Evolutionary conservation across 1,140 invertebrate species (phyloP), one percentile per base, ranked within the genome.

Genomic region (Danaus plexippus): DNA sequence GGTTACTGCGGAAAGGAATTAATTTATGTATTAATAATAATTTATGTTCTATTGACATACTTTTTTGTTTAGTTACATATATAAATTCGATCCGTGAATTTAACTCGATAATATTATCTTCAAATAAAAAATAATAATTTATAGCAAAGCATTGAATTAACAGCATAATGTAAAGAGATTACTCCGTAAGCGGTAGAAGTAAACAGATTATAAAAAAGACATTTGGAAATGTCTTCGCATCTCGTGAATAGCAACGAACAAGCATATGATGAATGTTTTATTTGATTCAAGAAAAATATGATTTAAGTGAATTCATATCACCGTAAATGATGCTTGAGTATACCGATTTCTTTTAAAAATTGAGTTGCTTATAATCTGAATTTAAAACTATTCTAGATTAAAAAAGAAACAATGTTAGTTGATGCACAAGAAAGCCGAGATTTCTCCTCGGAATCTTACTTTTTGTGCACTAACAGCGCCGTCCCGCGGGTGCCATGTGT

Each of bases 201-300:
- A 78, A 82, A 82, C 79, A 78, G 75, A 80, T 82, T 80, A 80
- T 80, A 82, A 82, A 80, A 75, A 79, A 78, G 71, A 76, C 73
- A 63, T 79, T 70, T 64, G 61, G 59, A 61, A 54, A 51, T 32
- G 15, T 63, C 66, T 59, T 54, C 54, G 57, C 64, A 52, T 12
- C 48, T 47, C 18, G 15, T 12, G 46, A 6, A 47, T 54, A 32
- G 22, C 22, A 32, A 32, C 7, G 22, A 32, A 32, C 22, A 32
- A 32, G 7, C 22, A 32, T 32, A 32, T 32, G 22, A 32, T 32
- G 22, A 32, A 32, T 32, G 4, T 5, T 32, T 32, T 32, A 11
- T n/a, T 4, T 53, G 1, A 9, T 15, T 43, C 43, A 2, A n/a
- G 42, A 12, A 22, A 47, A 54, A 46, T 12, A 50, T 22, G 9